Conservation (phyloP, 2,888 invertebrate genomes). For the Oscheius onirici region DNA sequence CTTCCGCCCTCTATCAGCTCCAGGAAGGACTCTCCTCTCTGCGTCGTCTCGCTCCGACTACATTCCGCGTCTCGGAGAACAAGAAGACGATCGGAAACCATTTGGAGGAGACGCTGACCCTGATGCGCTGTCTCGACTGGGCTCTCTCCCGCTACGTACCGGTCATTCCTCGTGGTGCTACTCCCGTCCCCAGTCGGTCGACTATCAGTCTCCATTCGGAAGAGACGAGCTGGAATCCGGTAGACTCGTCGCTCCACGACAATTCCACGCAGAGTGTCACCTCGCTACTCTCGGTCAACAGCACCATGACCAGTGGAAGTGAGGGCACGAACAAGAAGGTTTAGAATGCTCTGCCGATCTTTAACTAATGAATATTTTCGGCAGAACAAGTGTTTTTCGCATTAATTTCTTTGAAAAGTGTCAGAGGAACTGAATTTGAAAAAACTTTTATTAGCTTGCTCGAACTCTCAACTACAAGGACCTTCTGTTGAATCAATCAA, state of each 20-base stretch:
- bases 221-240: neutral
- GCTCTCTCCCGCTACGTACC: neutral
- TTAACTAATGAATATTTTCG: no score
- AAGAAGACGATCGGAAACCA: neutral
- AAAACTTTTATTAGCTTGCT: no score
- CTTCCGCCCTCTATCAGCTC: neutral
- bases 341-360: neutral
- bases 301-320: neutral
- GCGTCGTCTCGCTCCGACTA: neutral
- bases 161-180: neutral
- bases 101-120: neutral
- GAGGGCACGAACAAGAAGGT: neutral
- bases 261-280: neutral
- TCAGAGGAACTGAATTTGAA: no score
- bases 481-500: no score
- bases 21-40: neutral
- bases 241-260: neutral
- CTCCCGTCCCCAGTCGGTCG: neutral
- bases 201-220: neutral
- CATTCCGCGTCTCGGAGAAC: neutral
- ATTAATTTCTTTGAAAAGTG: no score
- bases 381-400: no score
- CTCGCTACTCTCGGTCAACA: neutral
- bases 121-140: neutral
- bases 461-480: no score